Evolutionary conservation across 2,113 vertebrate genomes (phyloP).

Genomic region (Xiphophorus couchianus): DNA sequence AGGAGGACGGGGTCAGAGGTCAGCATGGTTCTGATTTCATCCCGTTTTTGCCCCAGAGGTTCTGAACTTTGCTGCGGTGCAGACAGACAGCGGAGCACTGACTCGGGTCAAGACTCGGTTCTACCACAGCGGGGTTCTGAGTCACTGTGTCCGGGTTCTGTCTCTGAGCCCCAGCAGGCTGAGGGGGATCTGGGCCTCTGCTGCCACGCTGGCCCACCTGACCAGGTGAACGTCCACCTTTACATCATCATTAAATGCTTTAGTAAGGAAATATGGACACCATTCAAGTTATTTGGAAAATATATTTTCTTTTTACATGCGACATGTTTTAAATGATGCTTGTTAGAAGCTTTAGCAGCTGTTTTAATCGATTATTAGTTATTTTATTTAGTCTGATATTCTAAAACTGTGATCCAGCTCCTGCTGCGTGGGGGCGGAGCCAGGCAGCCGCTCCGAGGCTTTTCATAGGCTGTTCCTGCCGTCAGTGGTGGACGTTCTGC

Average conservation of each 20-base stretch:
- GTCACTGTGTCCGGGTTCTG: slow-evolving; percentile 35
- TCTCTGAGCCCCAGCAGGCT: slow-evolving; percentile 25
- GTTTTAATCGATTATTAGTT: too few relatives aligned
- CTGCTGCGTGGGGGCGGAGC: slow-evolving; percentile 63
- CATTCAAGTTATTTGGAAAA: too few relatives aligned
- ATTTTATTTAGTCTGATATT: not conserved
- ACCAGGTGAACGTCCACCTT: slow-evolving; percentile 43
- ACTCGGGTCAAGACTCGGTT: slow-evolving; percentile 36
- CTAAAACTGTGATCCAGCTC: slow-evolving; percentile 35
- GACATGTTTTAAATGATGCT: too few relatives aligned
- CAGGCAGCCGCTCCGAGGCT: slow-evolving; percentile 10
- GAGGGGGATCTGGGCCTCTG: slow-evolving; percentile 25
- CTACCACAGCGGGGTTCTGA: slow-evolving; percentile 55
- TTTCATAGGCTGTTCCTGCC: slow-evolving; percentile 67
- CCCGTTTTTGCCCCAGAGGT: slow-evolving; percentile 27
- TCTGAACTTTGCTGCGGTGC: slow-evolving; percentile 36
- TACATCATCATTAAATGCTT: too few relatives aligned
- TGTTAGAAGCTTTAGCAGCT: too few relatives aligned
- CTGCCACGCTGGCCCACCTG: slow-evolving; percentile 47
- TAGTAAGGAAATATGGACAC: too few relatives aligned
- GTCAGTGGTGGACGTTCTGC: slow-evolving; percentile 55
- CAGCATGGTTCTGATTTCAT: not conserved
- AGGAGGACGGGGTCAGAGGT: not conserved
- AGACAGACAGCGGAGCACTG: not conserved
- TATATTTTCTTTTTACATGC: too few relatives aligned